Evolutionary conservation across 2,113 vertebrate genomes (phyloP), one percentile per base, ranked within the genome.

Genomic region (Uria lomvia): DNA sequence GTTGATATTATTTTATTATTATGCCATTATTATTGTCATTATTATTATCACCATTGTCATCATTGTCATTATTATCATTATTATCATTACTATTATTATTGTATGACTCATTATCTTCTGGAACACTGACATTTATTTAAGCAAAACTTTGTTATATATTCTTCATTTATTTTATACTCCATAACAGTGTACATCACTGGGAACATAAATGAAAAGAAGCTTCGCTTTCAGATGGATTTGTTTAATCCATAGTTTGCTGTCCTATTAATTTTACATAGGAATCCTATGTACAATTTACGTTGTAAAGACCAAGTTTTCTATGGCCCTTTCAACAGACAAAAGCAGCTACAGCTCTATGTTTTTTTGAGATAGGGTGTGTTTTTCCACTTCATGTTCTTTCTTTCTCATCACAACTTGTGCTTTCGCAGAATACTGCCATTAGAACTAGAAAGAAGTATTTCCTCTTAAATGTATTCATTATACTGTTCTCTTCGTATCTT

Each of bases 321-420:
- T 34, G 3, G 3, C 20, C 5, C 16, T 86, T 90, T 65, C 17
- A 77, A 80, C 10, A 42, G 30, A 75, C 12, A 58, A 60, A 65
- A 79, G 7, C 13, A 68, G 12, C 0, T 36, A 38, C 8, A 34
- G 3, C 2, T 43, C 6, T 49, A 4, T 14, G 11, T 40, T 2
- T 42, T 52, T 55, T 45, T 87, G 20, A 65, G 11, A 16, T n/a
- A 73, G 4, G 2, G 3, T 56, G 22, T 26, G 14, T 32, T 88
- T 83, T 86, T 67, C 16, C 8, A 23, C 9, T 47, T 67, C 2
- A 1, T 5, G 56, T 4, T 71, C 30, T 59, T 4, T 71, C 27
- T 63, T 42, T 30, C 40, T 62, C 26, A 59, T 15, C 47, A 78
- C 14, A 77, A 4, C 5, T 60, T 76, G 20, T 85, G 6, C 19